These are phyloP conservation scores for Homarus gammarus DNA, from an alignment of 2,888 invertebrate species.

Conservation along the genomic window DNA sequence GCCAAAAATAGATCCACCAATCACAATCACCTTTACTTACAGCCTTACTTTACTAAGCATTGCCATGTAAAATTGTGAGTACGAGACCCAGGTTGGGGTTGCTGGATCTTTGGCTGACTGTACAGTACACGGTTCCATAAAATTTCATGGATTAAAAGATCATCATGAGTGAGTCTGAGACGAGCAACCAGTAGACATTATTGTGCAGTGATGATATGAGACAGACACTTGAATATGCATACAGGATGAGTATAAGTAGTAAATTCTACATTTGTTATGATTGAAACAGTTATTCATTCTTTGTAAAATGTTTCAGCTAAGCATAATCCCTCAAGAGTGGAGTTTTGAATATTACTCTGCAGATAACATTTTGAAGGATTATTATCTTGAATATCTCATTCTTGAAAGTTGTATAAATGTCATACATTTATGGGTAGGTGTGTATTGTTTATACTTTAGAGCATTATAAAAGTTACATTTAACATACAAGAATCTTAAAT, in stretches of 20 bases:
- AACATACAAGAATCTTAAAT: neutral
- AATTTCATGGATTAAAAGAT: too few species aligned
- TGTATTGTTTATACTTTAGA: neutral
- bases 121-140: too few species aligned
- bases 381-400: neutral
- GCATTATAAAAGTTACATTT: neutral
- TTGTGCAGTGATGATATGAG: too few species aligned
- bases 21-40: too few species aligned
- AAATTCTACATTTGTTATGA: neutral
- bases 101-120: too few species aligned
- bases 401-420: neutral
- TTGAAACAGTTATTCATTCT: neutral
- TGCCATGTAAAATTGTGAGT: too few species aligned
- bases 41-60: too few species aligned
- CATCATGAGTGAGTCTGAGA: too few species aligned
- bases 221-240: too few species aligned
- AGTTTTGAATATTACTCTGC: neutral
- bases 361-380: neutral
- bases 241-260: neutral
- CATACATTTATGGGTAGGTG: neutral
- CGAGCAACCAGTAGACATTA: too few species aligned
- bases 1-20: too few species aligned
- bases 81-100: too few species aligned
- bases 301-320: neutral
- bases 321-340: neutral